These are phyloP conservation scores for Melanogrammus aeglefinus DNA, from an alignment of 2,797 vertebrate species.

Conservation along the genomic window DNA sequence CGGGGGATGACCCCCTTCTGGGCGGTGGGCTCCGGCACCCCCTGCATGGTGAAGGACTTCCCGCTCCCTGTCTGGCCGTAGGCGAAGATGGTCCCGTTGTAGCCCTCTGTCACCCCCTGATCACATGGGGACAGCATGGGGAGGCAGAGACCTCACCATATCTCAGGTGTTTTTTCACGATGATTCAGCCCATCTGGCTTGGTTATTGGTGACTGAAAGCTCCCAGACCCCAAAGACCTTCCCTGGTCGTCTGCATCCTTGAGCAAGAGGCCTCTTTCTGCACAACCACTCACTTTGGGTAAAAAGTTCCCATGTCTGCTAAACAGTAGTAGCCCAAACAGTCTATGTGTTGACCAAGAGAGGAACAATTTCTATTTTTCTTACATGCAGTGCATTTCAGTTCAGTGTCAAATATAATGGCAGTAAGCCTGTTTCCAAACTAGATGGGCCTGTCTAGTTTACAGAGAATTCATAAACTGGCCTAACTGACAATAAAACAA, in stretches of 20 bases:
- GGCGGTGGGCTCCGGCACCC: conserved; percentile 68
- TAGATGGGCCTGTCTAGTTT: background rate
- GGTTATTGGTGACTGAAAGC: background rate
- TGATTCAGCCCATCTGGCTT: too few species aligned
- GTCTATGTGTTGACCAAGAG: background rate
- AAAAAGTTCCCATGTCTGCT: background rate
- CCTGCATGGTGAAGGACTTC: conserved; percentile 93
- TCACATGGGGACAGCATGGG: background rate
- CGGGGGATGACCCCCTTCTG: conserved; percentile 85
- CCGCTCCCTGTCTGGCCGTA: conserved; percentile 91
- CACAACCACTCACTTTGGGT: background rate
- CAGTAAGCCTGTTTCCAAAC: background rate
- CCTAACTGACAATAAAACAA: background rate
- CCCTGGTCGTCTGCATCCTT: background rate
- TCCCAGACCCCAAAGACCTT: background rate
- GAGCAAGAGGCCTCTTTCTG: background rate
- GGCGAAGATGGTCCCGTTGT: conserved; percentile 90
- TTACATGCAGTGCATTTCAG: background rate
- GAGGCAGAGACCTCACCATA: too few species aligned
- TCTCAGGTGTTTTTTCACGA: too few species aligned
- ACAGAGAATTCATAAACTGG: background rate
- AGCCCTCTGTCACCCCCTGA: conserved; percentile 88
- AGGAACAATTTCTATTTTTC: background rate
- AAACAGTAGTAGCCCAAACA: background rate
- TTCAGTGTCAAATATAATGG: background rate